Base-by-base conservation (phyloP, 2,113 vertebrate species). In the Sturnus vulgaris region DNA sequence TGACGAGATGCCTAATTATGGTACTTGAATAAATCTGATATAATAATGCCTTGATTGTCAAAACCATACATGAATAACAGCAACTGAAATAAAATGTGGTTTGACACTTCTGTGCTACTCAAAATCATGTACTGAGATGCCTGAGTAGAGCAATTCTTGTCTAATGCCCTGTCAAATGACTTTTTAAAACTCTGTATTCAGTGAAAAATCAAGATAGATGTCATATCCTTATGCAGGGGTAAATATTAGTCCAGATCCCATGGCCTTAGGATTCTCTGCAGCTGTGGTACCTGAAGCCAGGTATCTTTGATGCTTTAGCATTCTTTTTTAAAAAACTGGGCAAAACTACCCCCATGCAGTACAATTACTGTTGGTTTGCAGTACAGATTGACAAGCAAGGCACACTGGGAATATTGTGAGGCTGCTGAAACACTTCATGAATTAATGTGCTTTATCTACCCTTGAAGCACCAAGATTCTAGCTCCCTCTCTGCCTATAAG, bases 121-220 rank as follows among this genome's bases (percentile, higher is more conserved):
- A 64, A 75, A 75, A 76, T 53, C 69, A 27, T 18, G 35, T 15
- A 23, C 33, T 1, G 11, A 92, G 66, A 87, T 69, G 56, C 35
- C 49, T 10, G 66, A 96, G 46, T 42, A 89, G 33, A 93, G 65
- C 21, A 72, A 75, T 61, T 76, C 78, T 85, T 84, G 78, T 68
- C 66, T 69, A 53, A 89, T 13, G 57, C 88, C 91, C 69, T 82
- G 18, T 87, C 81, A 87, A 72, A 88, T 84, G 11, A 89, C 87
- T 82, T 79, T 89, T 70, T 35, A 91, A 76, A 94, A 46, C 24
- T 25, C 64, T 52, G 5, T 49, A 57, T 65, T 78, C 63, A 69
- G 21, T 79, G n/a, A 76, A 89, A 89, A 93, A 95, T 83, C 53
- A 79, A 87, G 73, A 87, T 56, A 47, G 81, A 92, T 76, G 50